Evolutionary conservation across 2,888 invertebrate genomes (phyloP), one percentile per base, ranked within the genome.

Genomic region (Scaptomyza caliginosa): DNA sequence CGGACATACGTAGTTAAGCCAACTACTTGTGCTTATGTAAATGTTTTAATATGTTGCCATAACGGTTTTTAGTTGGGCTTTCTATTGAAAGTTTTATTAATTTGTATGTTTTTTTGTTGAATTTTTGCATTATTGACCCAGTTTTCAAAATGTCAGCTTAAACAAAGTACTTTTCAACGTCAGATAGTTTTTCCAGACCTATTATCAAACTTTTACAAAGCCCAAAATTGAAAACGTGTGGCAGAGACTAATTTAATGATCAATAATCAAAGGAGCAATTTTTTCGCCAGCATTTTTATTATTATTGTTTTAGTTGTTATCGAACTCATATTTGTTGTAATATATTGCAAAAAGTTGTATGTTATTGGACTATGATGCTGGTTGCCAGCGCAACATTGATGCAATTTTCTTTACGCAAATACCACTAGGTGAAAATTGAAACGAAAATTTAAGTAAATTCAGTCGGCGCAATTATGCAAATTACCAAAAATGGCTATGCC

Each of bases 201-300:
- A 52, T 42, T 39, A 10, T 34, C 58, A 46, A 71, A 76, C 55
- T 60, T 75, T 56, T 58, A 4, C 72, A 45, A 58, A 48, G 46
- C 38, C 51, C 40, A 75, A 82, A 86, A 85, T 82, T 83, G 76
- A 68, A 83, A 86, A 79, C 77, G 77, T 88, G 77, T 86, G 68
- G 69, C 51, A 63, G 56, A 64, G 74, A 88, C 83, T 85, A 82
- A 82, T 82, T 87, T 78, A 69, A 74, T 74, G 67, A 52, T 65
- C 76, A 68, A 82, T 87, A 78, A 84, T 67, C 42, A 38, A 42
- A 19, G n/a, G 36, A 45, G 50, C 30, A n/a, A 50, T 34, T 52
- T 77, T 52, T 45, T 32, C 8, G 21, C 5, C 17, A 24, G 16
- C 24, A 26, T 17, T 8, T 4, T 16, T 13, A 23, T 30, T 34